phyloP scores from a whole-genome alignment of 2,888 invertebrate species.

The Cephonodes hylas region DNA sequence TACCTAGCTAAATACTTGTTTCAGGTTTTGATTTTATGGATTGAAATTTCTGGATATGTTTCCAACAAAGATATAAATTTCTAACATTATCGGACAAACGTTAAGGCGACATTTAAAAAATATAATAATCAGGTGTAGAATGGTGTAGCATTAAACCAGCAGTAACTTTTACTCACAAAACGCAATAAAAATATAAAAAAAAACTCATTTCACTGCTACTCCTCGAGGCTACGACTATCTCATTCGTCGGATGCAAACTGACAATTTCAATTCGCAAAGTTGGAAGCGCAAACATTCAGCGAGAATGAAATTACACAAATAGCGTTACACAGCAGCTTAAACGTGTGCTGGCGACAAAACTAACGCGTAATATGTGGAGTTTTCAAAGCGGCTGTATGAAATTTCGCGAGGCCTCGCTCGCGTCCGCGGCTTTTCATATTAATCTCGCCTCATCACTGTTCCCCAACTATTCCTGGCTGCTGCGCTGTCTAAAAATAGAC shows the following conservation, averaged over 20 bases:
- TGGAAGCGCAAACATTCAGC: neutral
- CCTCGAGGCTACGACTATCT: neutral
- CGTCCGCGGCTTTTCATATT: slow-evolving; percentile 28
- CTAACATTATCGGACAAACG: no score
- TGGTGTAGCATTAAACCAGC: no score
- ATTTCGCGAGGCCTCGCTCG: neutral
- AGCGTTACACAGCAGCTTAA: neutral
- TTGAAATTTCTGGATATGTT: no score
- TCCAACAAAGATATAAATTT: no score
- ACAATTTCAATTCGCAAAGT: neutral
- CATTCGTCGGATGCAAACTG: neutral
- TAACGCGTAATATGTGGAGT: neutral
- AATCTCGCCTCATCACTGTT: slow-evolving; percentile 27
- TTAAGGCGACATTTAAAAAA: no score
- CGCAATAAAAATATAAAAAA: neutral
- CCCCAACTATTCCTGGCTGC: slow-evolving; percentile 20
- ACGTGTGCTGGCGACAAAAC: neutral
- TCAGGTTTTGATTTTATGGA: no score
- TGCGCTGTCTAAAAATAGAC: neutral
- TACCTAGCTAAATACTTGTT: no score
- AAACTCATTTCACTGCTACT: neutral
- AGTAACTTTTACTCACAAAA: no score
- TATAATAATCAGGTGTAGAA: no score
- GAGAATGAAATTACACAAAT: neutral
- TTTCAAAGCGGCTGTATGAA: neutral